Conservation (phyloP, 2,113 vertebrate genomes). For the Scopus umbretta region DNA sequence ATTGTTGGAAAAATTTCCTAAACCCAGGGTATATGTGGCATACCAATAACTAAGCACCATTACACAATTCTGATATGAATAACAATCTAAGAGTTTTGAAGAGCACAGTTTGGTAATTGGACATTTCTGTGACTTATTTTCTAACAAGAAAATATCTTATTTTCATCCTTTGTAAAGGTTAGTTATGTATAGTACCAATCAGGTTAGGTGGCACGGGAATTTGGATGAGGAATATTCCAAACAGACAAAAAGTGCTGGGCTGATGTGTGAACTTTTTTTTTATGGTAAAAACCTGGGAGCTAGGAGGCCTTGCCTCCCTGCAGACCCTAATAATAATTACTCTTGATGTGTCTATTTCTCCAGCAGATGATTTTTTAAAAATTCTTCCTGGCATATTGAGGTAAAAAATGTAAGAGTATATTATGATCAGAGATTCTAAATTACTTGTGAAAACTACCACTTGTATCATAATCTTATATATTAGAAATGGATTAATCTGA, state of each 20-base stretch:
- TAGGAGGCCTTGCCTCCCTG: background rate
- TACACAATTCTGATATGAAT: background rate
- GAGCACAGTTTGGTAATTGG: too few relatives aligned
- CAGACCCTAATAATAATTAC: background rate
- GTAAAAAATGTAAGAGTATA: background rate
- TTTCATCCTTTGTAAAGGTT: background rate
- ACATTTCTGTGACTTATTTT: background rate
- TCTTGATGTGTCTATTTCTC: fast-evolving
- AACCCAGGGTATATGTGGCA: background rate
- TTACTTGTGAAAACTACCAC: background rate
- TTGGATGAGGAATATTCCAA: background rate
- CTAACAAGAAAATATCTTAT: background rate
- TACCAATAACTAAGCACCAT: background rate
- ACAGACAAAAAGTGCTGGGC: background rate
- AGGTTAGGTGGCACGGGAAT: background rate
- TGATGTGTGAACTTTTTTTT: background rate
- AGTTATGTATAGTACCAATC: background rate
- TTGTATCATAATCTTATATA: background rate
- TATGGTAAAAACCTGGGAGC: background rate
- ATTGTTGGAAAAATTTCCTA: background rate
- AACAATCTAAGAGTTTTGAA: background rate
- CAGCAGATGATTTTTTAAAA: too few relatives aligned
- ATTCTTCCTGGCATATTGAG: background rate
- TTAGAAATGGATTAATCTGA: background rate
- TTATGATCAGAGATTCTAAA: background rate